Evolutionary conservation across 1,140 invertebrate genomes (phyloP), one percentile per base, ranked within the genome.

Genomic region (Drusus annulatus): DNA sequence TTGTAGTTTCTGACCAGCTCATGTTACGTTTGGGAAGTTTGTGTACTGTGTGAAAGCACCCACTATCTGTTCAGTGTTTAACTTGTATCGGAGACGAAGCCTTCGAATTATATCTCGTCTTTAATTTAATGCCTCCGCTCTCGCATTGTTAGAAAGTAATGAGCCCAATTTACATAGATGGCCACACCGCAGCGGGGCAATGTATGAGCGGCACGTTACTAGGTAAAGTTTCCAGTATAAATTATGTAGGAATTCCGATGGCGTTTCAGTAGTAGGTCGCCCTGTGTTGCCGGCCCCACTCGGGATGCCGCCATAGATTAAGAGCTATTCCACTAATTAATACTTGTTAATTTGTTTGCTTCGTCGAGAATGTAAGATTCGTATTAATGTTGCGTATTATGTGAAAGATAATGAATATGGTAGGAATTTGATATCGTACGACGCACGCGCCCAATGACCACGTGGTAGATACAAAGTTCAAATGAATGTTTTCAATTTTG

Each of bases 131-230:
- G 60, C 78, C 68, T 45, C 52, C 50, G 8, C 65, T n/a, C 69
- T 75, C 69, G 58, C 71, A 65, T 79, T 79, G 69, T 79, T 79
- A 74, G 69, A 74, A 79, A 74, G 69, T 79, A 79, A 79, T 79
- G 78, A 45, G 69, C 45, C 78, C 78, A 79, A 79, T 79, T 74
- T 79, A 63, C 78, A 79, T 79, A 63, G 68, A 79, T 45, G 78
- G 69, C 69, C 78, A 74, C 69, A 75, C 78, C 78, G 45, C 69
- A 63, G 21, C 23, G 45, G 69, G 45, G 36, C 63, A 56, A 79
- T 79, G 62, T 79, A 79, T 50, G 78, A 79, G 69, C 68, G 52
- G 54, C 16, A 74, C 69, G 68, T 69, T 58, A 19, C 78, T 74
- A 75, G 78, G 68, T 79, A 79, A 79, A 79, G 54, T 79, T 79